These are phyloP conservation scores for Thysanoteuthis rhombus DNA, from an alignment of 2,888 invertebrate genomes.

Conservation along the genomic window DNA sequence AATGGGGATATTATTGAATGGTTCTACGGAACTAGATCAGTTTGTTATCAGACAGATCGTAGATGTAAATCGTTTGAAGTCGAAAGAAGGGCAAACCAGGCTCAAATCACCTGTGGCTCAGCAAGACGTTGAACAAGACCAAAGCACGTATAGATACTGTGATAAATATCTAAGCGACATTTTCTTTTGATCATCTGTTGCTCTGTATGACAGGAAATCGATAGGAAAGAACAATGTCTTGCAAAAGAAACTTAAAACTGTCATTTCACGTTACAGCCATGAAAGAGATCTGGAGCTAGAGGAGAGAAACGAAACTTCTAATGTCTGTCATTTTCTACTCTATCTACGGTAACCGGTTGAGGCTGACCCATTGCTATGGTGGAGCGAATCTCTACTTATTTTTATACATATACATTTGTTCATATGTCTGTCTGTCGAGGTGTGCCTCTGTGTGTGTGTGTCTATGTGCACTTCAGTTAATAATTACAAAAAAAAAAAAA, in stretches of 20 bases:
- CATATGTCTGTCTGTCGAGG: too few species aligned
- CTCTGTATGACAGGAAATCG: not conserved
- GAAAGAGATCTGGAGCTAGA: not conserved
- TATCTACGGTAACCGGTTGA: not conserved
- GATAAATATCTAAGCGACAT: not conserved
- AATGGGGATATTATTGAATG: too few species aligned
- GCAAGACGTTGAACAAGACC: not conserved
- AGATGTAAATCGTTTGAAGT: not conserved
- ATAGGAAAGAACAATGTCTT: not conserved
- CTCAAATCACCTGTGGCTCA: not conserved
- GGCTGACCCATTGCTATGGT: not conserved
- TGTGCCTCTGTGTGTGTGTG: too few species aligned
- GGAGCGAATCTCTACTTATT: too few species aligned
- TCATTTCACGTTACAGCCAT: not conserved
- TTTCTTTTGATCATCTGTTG: not conserved
- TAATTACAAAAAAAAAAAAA: too few species aligned
- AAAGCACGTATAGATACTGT: not conserved
- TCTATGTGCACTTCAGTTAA: too few species aligned
- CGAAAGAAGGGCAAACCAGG: not conserved
- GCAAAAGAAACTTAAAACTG: not conserved
- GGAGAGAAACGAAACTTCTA: not conserved
- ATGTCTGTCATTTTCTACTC: not conserved
- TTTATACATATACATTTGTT: too few species aligned
- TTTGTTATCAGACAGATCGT: not conserved
- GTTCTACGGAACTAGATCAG: too few species aligned